Percentiles rank a stretch among this genome's conserved stretches.
These are phyloP conservation scores for Chionoecetes opilio DNA, from an alignment of 1,140 invertebrate species.

Conservation along the genomic window DNA sequence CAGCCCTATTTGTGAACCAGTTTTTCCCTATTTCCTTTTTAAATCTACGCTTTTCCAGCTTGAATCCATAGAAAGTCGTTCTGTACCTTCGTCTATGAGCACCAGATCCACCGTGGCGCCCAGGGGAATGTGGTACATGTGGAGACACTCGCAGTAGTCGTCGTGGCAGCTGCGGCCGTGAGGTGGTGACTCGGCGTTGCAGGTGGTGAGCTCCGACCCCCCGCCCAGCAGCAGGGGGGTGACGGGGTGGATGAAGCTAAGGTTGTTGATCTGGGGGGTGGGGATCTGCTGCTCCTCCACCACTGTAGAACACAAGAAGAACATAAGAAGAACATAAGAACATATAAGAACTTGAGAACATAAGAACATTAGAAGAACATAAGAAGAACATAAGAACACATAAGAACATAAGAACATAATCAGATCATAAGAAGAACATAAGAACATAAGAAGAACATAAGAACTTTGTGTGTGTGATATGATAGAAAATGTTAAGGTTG, in stretches of 20 bases:
- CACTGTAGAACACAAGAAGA: conserved; percentile 20
- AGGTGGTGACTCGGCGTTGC: conserved; percentile 91
- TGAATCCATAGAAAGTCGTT: no score
- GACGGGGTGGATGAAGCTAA: conserved; percentile 90
- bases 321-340: background rate
- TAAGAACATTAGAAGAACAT: no score
- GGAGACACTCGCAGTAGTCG: conserved; percentile 77
- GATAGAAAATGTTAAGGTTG: no score
- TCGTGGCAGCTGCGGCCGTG: conserved; percentile 56
- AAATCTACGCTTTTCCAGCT: no score
- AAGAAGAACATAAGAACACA: no score
- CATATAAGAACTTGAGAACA: no score
- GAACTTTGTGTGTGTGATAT: no score
- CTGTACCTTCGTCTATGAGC: conserved; percentile 76
- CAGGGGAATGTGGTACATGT: conserved; percentile 75
- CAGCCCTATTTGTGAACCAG: no score
- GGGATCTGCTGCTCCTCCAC: conserved; percentile 84
- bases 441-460: no score
- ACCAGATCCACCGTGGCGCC: conserved; percentile 71
- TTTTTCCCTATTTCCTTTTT: no score
- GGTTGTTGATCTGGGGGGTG: conserved; percentile 93
- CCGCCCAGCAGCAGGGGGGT: conserved; percentile 88
- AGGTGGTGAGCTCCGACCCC: conserved; percentile 72
- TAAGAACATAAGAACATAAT: no score
- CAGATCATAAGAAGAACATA: no score